These are phyloP conservation scores for Aporophyla nigra DNA, from an alignment of 2,888 invertebrate species.

Conservation along the genomic window DNA sequence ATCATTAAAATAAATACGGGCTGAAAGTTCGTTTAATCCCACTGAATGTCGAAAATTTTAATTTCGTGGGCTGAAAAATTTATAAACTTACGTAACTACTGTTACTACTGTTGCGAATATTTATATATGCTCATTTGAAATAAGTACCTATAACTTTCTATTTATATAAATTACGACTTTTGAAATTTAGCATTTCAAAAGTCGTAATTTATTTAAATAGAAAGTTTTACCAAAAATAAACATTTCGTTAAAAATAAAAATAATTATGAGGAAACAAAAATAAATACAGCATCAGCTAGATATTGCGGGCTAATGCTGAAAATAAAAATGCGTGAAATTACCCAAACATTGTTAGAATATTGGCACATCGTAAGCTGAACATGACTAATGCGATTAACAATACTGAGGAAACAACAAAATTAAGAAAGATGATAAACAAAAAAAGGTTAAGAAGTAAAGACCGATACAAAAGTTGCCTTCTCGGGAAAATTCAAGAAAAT, in stretches of 20 bases:
- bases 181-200: too few species aligned
- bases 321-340: constrained; percentile 31
- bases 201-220: too few species aligned
- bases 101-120: constrained; percentile 20
- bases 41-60: too few species aligned
- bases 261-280: constrained; percentile 17
- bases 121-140: constrained; percentile 26
- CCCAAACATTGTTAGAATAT: constrained; percentile 22
- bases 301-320: neutral
- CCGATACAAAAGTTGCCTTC: accelerated
- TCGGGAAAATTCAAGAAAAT: neutral
- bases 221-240: constrained; percentile 12
- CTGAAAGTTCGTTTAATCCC: too few species aligned
- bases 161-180: constrained; percentile 19
- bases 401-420: constrained; percentile 25
- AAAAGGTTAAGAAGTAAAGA: neutral
- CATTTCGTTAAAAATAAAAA: neutral
- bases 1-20: too few species aligned
- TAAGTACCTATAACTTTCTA: constrained; percentile 42
- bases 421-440: constrained; percentile 21
- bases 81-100: constrained; percentile 13
- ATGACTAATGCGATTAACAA: constrained; percentile 27
- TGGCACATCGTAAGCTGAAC: constrained; percentile 20
- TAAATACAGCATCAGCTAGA: neutral
- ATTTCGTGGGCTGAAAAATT: neutral